Evolutionary conservation across 92 coral and sea anemone species (phyloP).

Genomic region (Plumapathes pennacea): DNA sequence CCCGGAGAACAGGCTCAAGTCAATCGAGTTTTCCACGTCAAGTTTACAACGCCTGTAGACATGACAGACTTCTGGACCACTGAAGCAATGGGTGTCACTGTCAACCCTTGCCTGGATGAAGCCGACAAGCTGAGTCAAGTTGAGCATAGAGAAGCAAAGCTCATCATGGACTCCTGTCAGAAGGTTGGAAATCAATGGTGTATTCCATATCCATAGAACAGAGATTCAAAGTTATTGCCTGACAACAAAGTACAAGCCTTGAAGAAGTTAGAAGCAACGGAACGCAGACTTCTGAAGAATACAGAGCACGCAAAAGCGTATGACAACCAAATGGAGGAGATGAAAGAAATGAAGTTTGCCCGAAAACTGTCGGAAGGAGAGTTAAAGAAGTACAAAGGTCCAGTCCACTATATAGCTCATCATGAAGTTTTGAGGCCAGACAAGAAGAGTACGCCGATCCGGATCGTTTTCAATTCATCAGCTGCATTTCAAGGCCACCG

Average conservation of each 20-base stretch:
- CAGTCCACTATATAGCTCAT: slow-evolving; percentile 37
- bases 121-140: slow-evolving; percentile 38
- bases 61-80: slow-evolving; percentile 53
- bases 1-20: slow-evolving; percentile 31
- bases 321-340: slow-evolving; percentile 39
- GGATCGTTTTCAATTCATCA: slow-evolving; percentile 55
- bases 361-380: slow-evolving; percentile 17
- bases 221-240: slow-evolving; percentile 34
- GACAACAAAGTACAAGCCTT: slow-evolving; percentile 46
- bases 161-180: slow-evolving; percentile 50
- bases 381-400: slow-evolving; percentile 13
- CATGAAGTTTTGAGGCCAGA: slow-evolving; percentile 48
- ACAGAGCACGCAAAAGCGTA: slow-evolving; percentile 50
- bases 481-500: slow-evolving; percentile 52
- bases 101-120: slow-evolving; percentile 22
- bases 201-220: slow-evolving; percentile 62
- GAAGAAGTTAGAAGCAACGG: slow-evolving; percentile 45
- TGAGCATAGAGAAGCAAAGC: slow-evolving; percentile 47
- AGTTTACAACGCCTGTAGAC: slow-evolving; percentile 35
- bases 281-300: slow-evolving; percentile 31
- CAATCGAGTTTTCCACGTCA: slow-evolving; percentile 12
- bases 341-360: slow-evolving; percentile 37
- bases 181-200: slow-evolving; percentile 41
- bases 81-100: slow-evolving; percentile 41
- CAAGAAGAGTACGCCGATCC: slow-evolving; percentile 45